Evolutionary conservation across 1,140 invertebrate genomes (phyloP).

Genomic region (Drosophila watanabei): DNA sequence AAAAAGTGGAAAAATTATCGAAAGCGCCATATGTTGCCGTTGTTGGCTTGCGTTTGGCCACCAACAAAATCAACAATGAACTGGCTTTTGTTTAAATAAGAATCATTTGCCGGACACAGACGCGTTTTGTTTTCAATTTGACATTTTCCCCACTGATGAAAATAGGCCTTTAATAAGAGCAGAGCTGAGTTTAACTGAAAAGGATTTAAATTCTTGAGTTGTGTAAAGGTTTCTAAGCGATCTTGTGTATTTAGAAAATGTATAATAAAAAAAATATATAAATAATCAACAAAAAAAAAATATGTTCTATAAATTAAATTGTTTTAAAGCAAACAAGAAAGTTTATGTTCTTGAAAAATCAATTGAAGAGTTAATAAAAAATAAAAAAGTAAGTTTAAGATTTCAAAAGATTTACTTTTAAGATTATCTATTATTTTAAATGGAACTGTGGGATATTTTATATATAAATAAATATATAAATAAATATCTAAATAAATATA

Average conservation of each 20-base stretch:
- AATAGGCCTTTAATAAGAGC: slow-evolving; percentile 10
- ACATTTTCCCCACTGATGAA: slow-evolving; percentile 43
- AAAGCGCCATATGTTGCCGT: slow-evolving; percentile 67
- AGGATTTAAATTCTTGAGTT: not conserved
- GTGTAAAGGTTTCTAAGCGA: not conserved
- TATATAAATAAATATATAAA: not conserved
- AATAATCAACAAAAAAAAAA: not conserved
- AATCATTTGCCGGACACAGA: slow-evolving; percentile 42
- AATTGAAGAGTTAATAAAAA: not conserved
- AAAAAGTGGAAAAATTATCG: slow-evolving; percentile 60
- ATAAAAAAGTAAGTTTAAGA: not conserved
- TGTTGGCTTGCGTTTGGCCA: slow-evolving; percentile 71
- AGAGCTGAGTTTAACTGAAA: not conserved
- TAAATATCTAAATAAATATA: no score
- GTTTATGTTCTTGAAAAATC: not conserved
- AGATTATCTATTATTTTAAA: not conserved
- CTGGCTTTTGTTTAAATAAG: slow-evolving; percentile 65
- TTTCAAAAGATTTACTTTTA: not conserved
- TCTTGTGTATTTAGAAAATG: not conserved
- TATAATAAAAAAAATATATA: not conserved
- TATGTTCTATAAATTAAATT: not conserved
- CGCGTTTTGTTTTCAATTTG: slow-evolving; percentile 56
- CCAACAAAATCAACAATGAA: slow-evolving; percentile 77
- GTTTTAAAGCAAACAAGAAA: not conserved
- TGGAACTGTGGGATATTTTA: not conserved